phyloP scores from a whole-genome alignment of 2,888 invertebrate genomes.

The Plemyria rubiginata region DNA sequence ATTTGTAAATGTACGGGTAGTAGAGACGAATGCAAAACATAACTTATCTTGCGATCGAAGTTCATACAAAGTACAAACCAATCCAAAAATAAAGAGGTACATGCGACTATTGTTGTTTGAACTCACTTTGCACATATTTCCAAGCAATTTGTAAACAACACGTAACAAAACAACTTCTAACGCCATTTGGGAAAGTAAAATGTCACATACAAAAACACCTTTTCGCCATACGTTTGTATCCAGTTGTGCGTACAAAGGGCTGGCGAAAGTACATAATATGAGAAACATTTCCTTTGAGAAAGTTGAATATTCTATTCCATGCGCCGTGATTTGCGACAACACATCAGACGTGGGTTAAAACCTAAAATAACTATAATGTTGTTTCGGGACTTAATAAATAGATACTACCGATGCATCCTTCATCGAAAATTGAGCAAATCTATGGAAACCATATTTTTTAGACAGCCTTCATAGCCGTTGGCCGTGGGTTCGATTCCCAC shows the following conservation, averaged over 20 bases:
- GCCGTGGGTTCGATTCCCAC: too few relatives aligned
- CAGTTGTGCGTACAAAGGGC: conserved; percentile 36
- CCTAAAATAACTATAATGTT: too few relatives aligned
- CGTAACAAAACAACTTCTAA: conserved; percentile 38
- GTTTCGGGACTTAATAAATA: too few relatives aligned
- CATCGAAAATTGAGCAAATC: too few relatives aligned
- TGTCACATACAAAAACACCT: conserved; percentile 40
- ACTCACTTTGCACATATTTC: conserved; percentile 21
- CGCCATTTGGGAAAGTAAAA: conserved; percentile 36
- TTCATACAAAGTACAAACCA: neutral
- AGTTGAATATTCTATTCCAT: conserved; percentile 40
- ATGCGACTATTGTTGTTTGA: conserved; percentile 25
- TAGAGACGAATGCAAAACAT: too few relatives aligned
- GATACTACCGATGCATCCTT: too few relatives aligned
- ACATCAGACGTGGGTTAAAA: too few relatives aligned
- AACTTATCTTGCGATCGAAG: too few relatives aligned
- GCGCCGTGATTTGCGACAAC: conserved; percentile 1
- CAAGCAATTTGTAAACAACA: conserved; percentile 38
- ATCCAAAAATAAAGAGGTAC: conserved; percentile 15
- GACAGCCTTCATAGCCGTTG: too few relatives aligned
- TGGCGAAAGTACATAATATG: conserved; percentile 26
- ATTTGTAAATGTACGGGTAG: too few relatives aligned
- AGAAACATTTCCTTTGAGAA: conserved; percentile 34
- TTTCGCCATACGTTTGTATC: conserved; percentile 29
- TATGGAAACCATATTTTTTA: too few relatives aligned